These are phyloP conservation scores for Sparidentex hasta DNA, from an alignment of 2,797 vertebrate genomes.

Conservation along the genomic window DNA sequence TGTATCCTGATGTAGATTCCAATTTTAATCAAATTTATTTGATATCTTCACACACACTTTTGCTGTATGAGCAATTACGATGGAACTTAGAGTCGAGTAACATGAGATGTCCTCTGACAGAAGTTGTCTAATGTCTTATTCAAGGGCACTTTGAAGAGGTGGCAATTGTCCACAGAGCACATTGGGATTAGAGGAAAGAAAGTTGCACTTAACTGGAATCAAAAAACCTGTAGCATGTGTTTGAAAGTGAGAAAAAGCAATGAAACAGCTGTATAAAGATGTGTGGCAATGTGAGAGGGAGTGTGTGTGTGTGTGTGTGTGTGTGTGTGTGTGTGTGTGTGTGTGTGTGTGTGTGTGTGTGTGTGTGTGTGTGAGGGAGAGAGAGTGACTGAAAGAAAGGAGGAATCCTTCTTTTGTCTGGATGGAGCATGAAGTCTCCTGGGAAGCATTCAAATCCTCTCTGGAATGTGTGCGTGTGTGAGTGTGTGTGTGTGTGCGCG, in stretches of 20 bases:
- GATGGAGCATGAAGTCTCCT: conserved; percentile 76
- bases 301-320: not conserved
- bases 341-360: not conserved
- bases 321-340: not conserved
- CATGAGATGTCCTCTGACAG: not conserved
- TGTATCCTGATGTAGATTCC: not conserved
- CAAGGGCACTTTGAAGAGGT: conserved; percentile 1
- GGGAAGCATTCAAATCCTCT: conserved; percentile 83
- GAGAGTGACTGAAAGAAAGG: conserved; percentile 61
- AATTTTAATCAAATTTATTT: not conserved
- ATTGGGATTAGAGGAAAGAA: conserved; percentile 1
- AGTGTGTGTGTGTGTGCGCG: conserved; percentile 45
- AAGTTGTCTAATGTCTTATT: not conserved
- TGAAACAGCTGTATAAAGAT: conserved; percentile 31
- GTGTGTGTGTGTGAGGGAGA: not conserved
- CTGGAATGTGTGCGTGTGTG: conserved; percentile 77
- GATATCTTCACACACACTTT: not conserved
- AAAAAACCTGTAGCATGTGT: not conserved
- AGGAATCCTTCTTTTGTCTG: conserved; percentile 76
- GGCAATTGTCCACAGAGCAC: not conserved
- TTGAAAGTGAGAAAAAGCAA: not conserved
- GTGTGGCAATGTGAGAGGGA: not conserved
- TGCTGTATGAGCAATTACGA: not conserved
- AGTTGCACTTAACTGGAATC: conserved; percentile 7
- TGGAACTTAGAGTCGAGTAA: not conserved